phyloP scores from a whole-genome alignment of 2,797 vertebrate species.

The Stomatorhinus walkeri region DNA sequence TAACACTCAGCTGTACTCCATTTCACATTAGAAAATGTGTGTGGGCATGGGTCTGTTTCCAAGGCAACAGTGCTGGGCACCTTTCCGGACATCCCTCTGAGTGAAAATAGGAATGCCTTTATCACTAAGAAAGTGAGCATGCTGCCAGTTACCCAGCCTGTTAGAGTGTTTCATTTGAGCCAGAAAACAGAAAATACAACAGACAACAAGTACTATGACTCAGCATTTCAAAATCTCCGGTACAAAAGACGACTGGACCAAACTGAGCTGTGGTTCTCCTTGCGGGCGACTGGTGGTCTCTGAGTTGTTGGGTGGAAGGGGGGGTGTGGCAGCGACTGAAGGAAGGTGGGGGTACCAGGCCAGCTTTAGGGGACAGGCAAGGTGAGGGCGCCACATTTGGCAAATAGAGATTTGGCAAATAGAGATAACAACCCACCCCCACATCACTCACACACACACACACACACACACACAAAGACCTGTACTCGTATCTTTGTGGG shows the following conservation, averaged over 20 bases:
- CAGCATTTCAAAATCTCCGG: neutral
- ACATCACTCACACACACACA: neutral
- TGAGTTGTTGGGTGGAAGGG: neutral
- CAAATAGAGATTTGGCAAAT: neutral
- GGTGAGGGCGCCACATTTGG: neutral
- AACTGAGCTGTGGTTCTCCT: neutral
- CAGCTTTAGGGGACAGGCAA: neutral
- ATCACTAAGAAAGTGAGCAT: neutral
- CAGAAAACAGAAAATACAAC: neutral
- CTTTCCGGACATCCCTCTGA: neutral
- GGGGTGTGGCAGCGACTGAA: neutral
- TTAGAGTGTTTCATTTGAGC: neutral
- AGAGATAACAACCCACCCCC: neutral
- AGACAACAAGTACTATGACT: neutral
- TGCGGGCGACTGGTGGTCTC: neutral
- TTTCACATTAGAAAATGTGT: neutral
- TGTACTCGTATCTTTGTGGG: neutral
- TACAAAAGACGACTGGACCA: neutral
- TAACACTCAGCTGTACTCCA: neutral
- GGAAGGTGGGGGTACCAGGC: neutral
- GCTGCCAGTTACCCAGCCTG: neutral
- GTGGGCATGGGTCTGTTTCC: neutral
- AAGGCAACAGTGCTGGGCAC: constrained; percentile 1
- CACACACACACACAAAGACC: neutral
- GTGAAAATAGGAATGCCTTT: constrained; percentile 2